Conservation (phyloP, 2,888 invertebrate genomes). For the Perdita meconis region DNA sequence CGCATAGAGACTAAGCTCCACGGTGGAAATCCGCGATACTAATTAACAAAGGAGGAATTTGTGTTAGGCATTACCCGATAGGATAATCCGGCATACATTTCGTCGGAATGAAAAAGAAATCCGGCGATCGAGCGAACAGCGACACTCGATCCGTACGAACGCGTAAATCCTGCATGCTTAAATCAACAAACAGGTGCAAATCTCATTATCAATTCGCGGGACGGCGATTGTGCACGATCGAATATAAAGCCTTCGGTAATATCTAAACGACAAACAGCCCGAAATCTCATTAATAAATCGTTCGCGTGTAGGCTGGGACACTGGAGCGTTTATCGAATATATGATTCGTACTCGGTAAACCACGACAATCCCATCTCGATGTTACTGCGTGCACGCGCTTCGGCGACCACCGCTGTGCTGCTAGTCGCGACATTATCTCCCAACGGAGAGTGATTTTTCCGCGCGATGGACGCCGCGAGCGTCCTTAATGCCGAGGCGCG, state of each 20-base stretch:
- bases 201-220: constrained; percentile 40
- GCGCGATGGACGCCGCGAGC: neutral
- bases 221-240: neutral
- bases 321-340: constrained; percentile 55
- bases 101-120: too few relatives aligned
- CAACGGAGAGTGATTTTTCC: constrained; percentile 45
- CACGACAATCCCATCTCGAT: constrained; percentile 56
- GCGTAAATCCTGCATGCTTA: constrained; percentile 3
- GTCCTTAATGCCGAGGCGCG: constrained; percentile 28
- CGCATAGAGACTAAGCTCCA: too few relatives aligned
- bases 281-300: constrained; percentile 61
- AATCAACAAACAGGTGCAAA: constrained; percentile 21
- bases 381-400: constrained; percentile 33
- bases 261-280: constrained; percentile 41
- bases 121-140: too few relatives aligned
- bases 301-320: constrained; percentile 17
- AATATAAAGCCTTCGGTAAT: constrained; percentile 45
- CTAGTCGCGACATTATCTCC: constrained; percentile 30
- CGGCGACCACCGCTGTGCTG: neutral
- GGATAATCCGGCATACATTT: too few relatives aligned
- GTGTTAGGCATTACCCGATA: too few relatives aligned
- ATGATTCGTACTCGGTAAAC: constrained; percentile 57
- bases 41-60: too few relatives aligned
- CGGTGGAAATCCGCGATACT: too few relatives aligned
- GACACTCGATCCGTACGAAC: too few relatives aligned